A percentile compares a stretch with the other conserved stretches of the same genome.
phyloP scores from a whole-genome alignment of 2,113 vertebrate genomes.

The Macroglossus sobrinus region DNA sequence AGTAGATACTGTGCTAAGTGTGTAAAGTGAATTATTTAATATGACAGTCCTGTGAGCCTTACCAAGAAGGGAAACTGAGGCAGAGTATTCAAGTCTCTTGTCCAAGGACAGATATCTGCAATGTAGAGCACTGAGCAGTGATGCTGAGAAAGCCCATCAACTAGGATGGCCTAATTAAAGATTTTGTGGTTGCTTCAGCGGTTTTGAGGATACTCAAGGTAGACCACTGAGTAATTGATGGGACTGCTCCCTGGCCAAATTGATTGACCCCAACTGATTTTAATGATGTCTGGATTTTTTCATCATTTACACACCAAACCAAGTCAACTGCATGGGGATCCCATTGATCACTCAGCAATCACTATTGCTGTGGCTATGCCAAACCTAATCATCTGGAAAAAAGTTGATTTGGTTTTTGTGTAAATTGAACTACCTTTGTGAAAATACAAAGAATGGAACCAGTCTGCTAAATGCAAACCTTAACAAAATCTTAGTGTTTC shows the following conservation, averaged over 20 bases:
- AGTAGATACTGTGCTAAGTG: not conserved
- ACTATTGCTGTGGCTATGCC: not conserved
- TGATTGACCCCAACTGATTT: not conserved
- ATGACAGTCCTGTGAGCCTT: not conserved
- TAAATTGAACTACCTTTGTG: conserved; percentile 3
- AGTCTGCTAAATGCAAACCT: not conserved
- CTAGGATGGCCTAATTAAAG: not conserved
- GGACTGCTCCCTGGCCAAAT: not conserved
- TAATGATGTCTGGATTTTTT: not conserved
- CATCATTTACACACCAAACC: not conserved
- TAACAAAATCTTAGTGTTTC: conserved; percentile 56
- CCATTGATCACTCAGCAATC: not conserved
- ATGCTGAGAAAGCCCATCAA: not conserved
- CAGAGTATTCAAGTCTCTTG: not conserved
- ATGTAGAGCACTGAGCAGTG: not conserved
- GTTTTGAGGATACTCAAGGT: not conserved
- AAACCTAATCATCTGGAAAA: not conserved
- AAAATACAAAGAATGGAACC: conserved; percentile 10
- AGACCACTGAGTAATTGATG: not conserved
- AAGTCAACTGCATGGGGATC: not conserved
- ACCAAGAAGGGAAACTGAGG: not conserved
- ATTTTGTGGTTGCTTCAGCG: not conserved
- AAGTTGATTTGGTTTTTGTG: not conserved
- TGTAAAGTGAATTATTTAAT: not conserved
- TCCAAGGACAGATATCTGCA: not conserved